phyloP scores from a whole-genome alignment of 2,113 vertebrate genomes.

The Apodemus sylvaticus region DNA sequence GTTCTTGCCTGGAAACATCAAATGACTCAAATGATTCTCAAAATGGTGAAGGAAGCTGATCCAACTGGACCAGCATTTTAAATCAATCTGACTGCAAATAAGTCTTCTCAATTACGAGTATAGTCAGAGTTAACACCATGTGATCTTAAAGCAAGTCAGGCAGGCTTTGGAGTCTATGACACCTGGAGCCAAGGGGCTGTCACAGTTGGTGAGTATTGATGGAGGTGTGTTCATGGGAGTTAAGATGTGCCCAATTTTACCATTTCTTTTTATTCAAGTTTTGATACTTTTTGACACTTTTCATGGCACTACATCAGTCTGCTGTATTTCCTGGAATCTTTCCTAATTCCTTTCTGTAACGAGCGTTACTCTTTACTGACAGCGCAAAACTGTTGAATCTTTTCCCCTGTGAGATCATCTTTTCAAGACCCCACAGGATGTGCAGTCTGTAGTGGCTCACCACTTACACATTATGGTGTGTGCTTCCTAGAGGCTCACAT shows the following conservation, averaged over 20 bases:
- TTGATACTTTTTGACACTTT: neutral
- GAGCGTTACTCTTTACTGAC: neutral
- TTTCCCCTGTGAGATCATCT: neutral
- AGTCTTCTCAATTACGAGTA: constrained; percentile 6
- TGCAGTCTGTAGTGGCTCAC: neutral
- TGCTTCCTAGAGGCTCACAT: neutral
- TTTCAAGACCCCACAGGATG: neutral
- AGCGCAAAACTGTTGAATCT: neutral
- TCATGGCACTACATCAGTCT: neutral
- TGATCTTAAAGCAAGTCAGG: neutral
- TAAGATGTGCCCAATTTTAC: neutral
- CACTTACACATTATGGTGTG: neutral
- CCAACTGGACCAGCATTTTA: neutral
- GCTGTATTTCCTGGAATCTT: neutral
- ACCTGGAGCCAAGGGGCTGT: neutral
- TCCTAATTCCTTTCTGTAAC: neutral
- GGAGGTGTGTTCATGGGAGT: neutral
- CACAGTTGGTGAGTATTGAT: neutral
- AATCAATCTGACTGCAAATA: neutral
- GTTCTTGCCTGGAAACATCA: neutral
- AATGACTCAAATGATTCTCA: neutral
- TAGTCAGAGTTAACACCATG: neutral
- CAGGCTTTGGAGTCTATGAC: neutral
- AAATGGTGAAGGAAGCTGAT: neutral
- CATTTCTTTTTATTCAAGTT: neutral